These are phyloP conservation scores for Lithophane ornitopus DNA, from an alignment of 2,888 invertebrate species.

Conservation along the genomic window DNA sequence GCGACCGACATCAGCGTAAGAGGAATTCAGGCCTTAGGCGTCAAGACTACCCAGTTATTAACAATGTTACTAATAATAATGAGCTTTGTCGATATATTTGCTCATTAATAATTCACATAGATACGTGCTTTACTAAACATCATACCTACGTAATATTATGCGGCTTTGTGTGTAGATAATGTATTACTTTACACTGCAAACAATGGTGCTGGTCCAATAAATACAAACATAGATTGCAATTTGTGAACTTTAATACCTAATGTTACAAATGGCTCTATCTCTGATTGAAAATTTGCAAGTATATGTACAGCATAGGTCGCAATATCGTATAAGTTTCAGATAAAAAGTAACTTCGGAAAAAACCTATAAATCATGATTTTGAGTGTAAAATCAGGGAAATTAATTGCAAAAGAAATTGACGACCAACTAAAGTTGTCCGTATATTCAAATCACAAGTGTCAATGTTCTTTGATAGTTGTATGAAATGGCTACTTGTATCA, in stretches of 20 bases:
- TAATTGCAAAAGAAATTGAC: no score
- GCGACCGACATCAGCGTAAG: no score
- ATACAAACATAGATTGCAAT: conserved; percentile 19
- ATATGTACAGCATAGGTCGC: not conserved
- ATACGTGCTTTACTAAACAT: conserved; percentile 11
- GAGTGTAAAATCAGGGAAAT: no score
- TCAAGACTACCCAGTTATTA: not conserved
- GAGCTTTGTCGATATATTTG: conserved; percentile 7
- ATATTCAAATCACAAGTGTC: no score
- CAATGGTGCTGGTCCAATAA: conserved; percentile 8
- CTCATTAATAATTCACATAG: conserved; percentile 17
- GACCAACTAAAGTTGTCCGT: no score
- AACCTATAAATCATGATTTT: not conserved
- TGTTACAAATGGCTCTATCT: not conserved
- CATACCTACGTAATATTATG: not conserved
- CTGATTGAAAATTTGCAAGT: conserved; percentile 6
- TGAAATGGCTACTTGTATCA: no score
- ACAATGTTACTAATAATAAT: conserved; percentile 8
- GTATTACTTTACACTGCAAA: conserved; percentile 8
- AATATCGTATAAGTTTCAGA: not conserved
- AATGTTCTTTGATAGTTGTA: no score
- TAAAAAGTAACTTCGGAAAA: not conserved
- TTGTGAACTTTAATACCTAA: conserved; percentile 9
- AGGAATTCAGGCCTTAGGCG: no score
- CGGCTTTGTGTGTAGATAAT: conserved; percentile 17